Evolutionary conservation across 2,797 vertebrate species (phyloP).

Genomic region (Sebastes oblongus): DNA sequence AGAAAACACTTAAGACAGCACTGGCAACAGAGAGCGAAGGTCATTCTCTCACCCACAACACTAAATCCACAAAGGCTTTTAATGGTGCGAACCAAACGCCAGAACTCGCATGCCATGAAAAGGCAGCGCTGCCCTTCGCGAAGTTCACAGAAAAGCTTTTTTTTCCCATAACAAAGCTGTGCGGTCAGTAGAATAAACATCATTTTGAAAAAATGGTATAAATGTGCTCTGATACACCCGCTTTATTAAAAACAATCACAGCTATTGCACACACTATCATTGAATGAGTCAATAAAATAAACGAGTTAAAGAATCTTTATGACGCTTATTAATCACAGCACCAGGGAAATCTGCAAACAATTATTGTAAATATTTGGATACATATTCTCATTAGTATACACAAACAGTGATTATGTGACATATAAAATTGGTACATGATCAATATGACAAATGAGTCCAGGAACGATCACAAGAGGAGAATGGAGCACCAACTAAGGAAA

Average conservation of each 20-base stretch:
- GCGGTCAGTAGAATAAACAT: slow-evolving; percentile 38
- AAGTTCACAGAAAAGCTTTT: slow-evolving; percentile 49
- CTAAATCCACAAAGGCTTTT: slow-evolving; percentile 69
- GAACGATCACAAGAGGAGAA: slow-evolving; percentile 10
- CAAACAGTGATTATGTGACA: slow-evolving; percentile 31
- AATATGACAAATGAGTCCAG: slow-evolving; percentile 25
- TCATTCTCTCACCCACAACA: slow-evolving; percentile 65
- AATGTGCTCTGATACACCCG: slow-evolving; percentile 34
- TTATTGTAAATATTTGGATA: slow-evolving; percentile 44
- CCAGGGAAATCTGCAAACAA: slow-evolving; percentile 28
- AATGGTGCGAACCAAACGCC: slow-evolving; percentile 63
- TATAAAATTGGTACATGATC: slow-evolving; percentile 20
- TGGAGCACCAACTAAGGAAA: slow-evolving; percentile 39
- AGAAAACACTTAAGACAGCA: slow-evolving; percentile 56
- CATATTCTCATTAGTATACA: slow-evolving; percentile 31
- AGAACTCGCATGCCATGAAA: slow-evolving; percentile 54
- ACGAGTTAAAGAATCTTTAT: background rate
- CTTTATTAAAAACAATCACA: slow-evolving; percentile 57
- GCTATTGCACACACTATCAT: slow-evolving; percentile 8
- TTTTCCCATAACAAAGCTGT: slow-evolving; percentile 23
- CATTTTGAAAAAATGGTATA: slow-evolving; percentile 6
- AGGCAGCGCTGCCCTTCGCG: slow-evolving; percentile 56
- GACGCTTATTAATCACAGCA: slow-evolving; percentile 18
- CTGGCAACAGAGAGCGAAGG: slow-evolving; percentile 61
- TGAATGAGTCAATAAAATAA: slow-evolving; percentile 22